Conservation (phyloP, 2,113 vertebrate species). For the Eptesicus fuscus region DNA sequence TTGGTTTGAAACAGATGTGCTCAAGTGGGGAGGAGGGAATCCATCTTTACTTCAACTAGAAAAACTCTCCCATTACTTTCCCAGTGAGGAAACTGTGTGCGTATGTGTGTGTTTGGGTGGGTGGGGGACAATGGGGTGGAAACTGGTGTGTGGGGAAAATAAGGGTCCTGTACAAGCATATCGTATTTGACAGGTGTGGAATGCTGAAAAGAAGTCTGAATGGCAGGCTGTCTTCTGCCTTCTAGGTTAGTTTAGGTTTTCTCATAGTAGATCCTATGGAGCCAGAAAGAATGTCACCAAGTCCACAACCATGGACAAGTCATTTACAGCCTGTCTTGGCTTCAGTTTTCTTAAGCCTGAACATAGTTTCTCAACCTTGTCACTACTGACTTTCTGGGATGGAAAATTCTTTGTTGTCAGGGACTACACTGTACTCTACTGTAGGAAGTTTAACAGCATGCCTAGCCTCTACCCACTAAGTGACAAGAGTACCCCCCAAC, state of each 20-base stretch:
- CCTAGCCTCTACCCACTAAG: neutral
- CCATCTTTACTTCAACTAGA: neutral
- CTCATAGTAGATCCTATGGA: neutral
- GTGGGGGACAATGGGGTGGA: neutral
- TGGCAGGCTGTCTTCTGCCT: neutral
- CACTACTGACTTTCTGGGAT: neutral
- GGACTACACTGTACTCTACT: too few species aligned
- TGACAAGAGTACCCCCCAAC: neutral
- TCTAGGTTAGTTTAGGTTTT: neutral
- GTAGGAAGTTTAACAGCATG: neutral
- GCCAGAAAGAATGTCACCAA: neutral
- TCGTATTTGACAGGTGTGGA: neutral
- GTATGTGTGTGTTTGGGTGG: neutral
- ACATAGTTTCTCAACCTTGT: neutral
- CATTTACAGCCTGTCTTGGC: neutral
- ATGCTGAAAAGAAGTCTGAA: neutral
- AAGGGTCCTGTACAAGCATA: neutral
- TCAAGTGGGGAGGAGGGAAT: neutral
- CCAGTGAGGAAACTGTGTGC: neutral
- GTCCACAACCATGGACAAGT: neutral
- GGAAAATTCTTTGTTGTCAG: neutral
- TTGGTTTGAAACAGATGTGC: neutral
- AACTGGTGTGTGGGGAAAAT: neutral
- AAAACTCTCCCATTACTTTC: neutral
- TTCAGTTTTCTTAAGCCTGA: neutral